Evolutionary conservation across 2,888 invertebrate species (phyloP).

Genomic region (Pasiphila rectangulata): DNA sequence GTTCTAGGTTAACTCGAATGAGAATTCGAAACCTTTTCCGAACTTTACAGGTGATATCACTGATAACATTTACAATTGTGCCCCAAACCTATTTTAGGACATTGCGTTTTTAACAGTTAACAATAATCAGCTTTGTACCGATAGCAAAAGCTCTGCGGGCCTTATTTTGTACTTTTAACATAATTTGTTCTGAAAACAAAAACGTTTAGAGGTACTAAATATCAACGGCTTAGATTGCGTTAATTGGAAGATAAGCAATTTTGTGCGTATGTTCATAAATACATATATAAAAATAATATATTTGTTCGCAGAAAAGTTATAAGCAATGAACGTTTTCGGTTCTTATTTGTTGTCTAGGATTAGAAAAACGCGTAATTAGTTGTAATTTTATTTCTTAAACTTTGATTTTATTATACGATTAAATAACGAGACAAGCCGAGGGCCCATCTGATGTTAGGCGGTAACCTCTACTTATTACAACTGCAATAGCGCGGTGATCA

Average conservation of each 20-base stretch:
- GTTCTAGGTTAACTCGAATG: conserved; percentile 8
- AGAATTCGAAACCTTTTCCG: conserved; percentile 1
- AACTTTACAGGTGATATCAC: conserved; percentile 9
- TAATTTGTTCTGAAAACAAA: conserved; percentile 1
- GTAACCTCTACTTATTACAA: too few species aligned
- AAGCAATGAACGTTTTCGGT: not conserved
- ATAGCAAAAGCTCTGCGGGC: not conserved
- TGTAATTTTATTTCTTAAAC: too few species aligned
- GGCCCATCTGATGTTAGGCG: too few species aligned
- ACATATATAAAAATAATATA: too few species aligned
- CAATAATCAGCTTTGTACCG: not conserved
- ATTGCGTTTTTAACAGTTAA: not conserved
- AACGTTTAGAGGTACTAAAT: not conserved
- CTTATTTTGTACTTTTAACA: not conserved
- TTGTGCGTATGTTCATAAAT: conserved; percentile 6
- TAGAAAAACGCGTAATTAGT: too few species aligned
- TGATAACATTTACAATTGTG: not conserved
- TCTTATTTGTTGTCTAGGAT: too few species aligned
- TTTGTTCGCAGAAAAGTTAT: not conserved
- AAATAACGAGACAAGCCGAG: too few species aligned
- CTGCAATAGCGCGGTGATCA: too few species aligned
- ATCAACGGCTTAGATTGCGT: conserved; percentile 3
- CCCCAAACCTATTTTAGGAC: not conserved
- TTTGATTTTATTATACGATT: too few species aligned
- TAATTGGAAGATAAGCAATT: conserved; percentile 3